These are phyloP conservation scores for Paramuricea clavata DNA, from an alignment of 92 coral and sea anemone species.

Conservation along the genomic window DNA sequence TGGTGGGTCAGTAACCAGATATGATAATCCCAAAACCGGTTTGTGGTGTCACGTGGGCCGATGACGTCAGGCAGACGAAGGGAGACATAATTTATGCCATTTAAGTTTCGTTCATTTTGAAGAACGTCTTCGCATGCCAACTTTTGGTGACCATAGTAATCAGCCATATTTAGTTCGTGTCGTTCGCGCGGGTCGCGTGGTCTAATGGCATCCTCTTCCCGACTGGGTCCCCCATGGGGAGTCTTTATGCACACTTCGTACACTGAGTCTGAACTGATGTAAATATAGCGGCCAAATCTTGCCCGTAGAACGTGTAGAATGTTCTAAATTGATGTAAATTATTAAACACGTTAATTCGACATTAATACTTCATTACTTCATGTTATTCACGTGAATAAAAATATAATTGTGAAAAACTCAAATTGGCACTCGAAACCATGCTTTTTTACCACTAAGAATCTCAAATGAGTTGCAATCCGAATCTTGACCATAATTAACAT, in stretches of 20 bases:
- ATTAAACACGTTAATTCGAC: no score
- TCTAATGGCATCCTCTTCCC: slow-evolving; percentile 91
- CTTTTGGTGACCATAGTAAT: slow-evolving; percentile 84
- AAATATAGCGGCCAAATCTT: slow-evolving; percentile 80
- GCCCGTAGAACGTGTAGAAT: slow-evolving; percentile 73
- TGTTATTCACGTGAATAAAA: no score
- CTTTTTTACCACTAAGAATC: no score
- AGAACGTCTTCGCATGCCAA: slow-evolving; percentile 86
- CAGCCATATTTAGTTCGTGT: slow-evolving; percentile 67
- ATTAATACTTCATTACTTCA: no score
- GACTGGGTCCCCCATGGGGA: slow-evolving; percentile 80
- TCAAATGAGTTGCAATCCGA: no score
- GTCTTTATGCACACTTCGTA: slow-evolving; percentile 90
- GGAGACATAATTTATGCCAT: slow-evolving; percentile 74
- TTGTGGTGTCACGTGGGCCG: slow-evolving; percentile 95
- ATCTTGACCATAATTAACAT: no score
- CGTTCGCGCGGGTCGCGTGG: slow-evolving; percentile 73
- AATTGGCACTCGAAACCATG: no score
- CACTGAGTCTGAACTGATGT: slow-evolving; percentile 91
- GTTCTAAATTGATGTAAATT: slow-evolving; percentile 51
- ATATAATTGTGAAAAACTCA: no score
- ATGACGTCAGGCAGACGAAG: slow-evolving; percentile 96
- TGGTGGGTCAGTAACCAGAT: slow-evolving; percentile 87
- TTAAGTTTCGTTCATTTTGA: slow-evolving; percentile 65
- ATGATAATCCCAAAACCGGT: slow-evolving; percentile 93